Percentiles rank a stretch among this genome's conserved stretches.
Conservation (phyloP, 2,113 vertebrate genomes). For the Pardalotus punctatus region DNA sequence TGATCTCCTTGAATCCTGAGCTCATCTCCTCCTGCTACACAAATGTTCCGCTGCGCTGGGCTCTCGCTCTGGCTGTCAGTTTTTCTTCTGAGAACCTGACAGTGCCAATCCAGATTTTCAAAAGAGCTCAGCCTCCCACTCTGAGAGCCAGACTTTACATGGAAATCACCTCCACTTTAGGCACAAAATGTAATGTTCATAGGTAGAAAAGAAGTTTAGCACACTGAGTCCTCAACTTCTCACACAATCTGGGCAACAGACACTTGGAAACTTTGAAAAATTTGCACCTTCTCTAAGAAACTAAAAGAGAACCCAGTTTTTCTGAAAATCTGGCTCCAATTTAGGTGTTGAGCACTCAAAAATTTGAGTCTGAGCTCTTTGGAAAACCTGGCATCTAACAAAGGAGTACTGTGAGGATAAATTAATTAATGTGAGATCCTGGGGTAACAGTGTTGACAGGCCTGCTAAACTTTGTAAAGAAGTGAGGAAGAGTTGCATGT, state of each 20-base stretch:
- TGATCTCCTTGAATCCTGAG: too few species aligned
- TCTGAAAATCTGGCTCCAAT: neutral
- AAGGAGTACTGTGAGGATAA: neutral
- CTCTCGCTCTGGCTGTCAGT: neutral
- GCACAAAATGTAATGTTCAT: neutral
- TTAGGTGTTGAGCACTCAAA: neutral
- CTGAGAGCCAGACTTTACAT: conserved; percentile 11
- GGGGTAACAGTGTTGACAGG: neutral
- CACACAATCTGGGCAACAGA: neutral
- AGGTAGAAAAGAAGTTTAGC: neutral
- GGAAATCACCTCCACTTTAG: neutral
- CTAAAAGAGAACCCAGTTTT: neutral
- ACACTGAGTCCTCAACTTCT: neutral
- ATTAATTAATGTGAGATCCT: conserved; percentile 3
- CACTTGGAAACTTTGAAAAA: neutral
- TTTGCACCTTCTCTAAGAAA: neutral
- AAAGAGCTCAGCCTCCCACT: conserved; percentile 5
- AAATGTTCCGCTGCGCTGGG: neutral
- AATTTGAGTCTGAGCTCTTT: neutral
- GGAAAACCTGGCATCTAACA: neutral
- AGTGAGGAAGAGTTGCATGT: neutral
- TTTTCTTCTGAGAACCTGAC: neutral
- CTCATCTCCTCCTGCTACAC: neutral
- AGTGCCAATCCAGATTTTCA: neutral
- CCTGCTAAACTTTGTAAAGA: neutral